Evolutionary conservation across 2,113 vertebrate species (phyloP).

Genomic region (Prinia subflava): DNA sequence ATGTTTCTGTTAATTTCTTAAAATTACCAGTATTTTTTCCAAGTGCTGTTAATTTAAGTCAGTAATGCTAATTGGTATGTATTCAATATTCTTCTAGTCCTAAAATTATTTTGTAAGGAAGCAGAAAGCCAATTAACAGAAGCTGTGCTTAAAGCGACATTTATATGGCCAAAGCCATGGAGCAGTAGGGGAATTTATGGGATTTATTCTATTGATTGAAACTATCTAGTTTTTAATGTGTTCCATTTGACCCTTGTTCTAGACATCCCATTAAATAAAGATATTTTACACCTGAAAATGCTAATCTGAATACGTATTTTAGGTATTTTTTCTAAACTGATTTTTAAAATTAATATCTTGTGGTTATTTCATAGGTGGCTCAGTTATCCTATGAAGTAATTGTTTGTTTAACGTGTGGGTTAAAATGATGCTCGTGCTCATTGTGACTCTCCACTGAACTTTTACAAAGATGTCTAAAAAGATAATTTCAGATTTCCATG

Average conservation of each 20-base stretch:
- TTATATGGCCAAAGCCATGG: not conserved
- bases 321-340: not conserved
- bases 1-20: not conserved
- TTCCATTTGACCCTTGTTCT: not conserved
- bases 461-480: not conserved
- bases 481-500: not conserved
- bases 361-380: not conserved
- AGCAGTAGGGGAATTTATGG: not conserved
- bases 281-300: not conserved
- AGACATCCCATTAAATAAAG: not conserved
- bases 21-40: not conserved
- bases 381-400: not conserved
- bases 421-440: not conserved
- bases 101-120: not conserved
- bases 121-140: not conserved
- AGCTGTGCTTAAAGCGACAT: not conserved
- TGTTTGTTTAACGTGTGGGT: not conserved
- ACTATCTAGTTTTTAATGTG: not conserved
- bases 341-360: not conserved
- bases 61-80: not conserved
- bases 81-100: not conserved
- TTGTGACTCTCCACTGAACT: not conserved
- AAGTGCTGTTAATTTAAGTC: not conserved
- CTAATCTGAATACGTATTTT: not conserved
- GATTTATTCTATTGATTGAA: not conserved